Percentiles rank a stretch among this genome's conserved stretches.
These are phyloP conservation scores for Chaetorhynchus papuensis DNA, from an alignment of 2,113 vertebrate genomes.

Conservation along the genomic window DNA sequence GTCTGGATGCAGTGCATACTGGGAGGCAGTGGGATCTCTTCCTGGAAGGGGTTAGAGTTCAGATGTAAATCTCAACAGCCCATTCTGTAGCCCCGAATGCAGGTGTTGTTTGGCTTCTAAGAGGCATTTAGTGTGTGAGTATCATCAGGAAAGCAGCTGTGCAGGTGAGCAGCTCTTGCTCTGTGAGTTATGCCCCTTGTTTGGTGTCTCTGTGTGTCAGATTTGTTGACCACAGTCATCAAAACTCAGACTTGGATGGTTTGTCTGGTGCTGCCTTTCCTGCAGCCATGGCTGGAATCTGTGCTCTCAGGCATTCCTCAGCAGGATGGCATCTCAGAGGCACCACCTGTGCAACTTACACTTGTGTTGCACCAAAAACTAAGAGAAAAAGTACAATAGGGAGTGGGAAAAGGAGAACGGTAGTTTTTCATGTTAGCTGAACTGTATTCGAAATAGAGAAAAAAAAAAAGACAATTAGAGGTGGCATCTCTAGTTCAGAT, in stretches of 20 bases:
- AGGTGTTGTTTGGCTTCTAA: neutral
- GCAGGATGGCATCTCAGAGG: neutral
- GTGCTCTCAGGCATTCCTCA: rapidly evolving
- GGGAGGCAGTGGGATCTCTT: neutral
- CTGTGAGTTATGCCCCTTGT: neutral
- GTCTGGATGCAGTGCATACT: neutral
- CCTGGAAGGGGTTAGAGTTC: neutral
- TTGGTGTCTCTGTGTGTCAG: neutral
- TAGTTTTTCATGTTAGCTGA: neutral
- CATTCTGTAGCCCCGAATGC: neutral
- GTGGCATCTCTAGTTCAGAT: neutral
- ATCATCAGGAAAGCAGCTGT: neutral
- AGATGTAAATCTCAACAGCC: neutral
- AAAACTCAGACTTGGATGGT: neutral
- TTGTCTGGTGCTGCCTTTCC: neutral
- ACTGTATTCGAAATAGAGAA: neutral
- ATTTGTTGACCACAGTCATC: neutral
- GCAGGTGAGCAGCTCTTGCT: neutral
- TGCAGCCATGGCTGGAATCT: neutral
- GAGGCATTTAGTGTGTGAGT: neutral
- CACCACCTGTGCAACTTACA: neutral
- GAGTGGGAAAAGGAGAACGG: neutral
- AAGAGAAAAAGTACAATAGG: neutral
- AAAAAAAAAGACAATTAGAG: neutral
- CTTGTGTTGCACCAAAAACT: rapidly evolving